Conservation (phyloP, 2,888 invertebrate genomes). For the Pecten maximus region DNA sequence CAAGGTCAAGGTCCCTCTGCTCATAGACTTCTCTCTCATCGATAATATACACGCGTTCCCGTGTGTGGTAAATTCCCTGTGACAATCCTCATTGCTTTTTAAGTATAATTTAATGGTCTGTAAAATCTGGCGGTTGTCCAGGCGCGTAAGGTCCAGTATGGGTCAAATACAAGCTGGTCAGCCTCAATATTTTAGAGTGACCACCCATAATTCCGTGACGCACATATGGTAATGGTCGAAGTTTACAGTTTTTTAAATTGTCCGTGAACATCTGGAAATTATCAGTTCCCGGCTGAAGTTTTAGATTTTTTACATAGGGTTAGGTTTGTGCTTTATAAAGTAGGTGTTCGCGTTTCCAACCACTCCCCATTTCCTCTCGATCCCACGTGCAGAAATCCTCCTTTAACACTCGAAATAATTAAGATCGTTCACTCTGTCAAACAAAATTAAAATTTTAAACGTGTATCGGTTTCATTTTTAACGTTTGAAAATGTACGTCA, state of each 20-base stretch:
- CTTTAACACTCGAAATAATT: too few relatives aligned
- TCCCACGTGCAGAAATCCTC: too few relatives aligned
- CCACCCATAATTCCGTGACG: background rate
- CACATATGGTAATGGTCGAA: background rate
- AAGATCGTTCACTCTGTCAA: too few relatives aligned
- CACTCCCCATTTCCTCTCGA: background rate
- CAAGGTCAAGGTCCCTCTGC: background rate
- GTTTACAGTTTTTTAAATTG: background rate
- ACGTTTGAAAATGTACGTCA: too few relatives aligned
- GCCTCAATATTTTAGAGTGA: background rate
- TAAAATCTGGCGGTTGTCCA: constrained; percentile 26
- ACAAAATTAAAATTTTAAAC: too few relatives aligned
- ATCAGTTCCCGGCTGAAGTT: background rate
- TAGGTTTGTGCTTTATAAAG: too few relatives aligned
- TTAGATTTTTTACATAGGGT: background rate
- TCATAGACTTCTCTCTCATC: background rate
- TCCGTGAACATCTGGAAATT: constrained; percentile 9
- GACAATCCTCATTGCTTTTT: constrained; percentile 32
- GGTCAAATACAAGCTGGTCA: constrained; percentile 19
- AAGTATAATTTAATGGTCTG: constrained; percentile 21
- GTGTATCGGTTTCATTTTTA: too few relatives aligned
- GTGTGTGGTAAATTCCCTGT: background rate
- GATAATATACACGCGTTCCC: background rate
- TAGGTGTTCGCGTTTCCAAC: background rate
- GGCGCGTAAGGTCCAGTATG: constrained; percentile 8